Evolutionary conservation across 1,140 invertebrate genomes (phyloP).

Genomic region (Plectrocnemia conspersa): DNA sequence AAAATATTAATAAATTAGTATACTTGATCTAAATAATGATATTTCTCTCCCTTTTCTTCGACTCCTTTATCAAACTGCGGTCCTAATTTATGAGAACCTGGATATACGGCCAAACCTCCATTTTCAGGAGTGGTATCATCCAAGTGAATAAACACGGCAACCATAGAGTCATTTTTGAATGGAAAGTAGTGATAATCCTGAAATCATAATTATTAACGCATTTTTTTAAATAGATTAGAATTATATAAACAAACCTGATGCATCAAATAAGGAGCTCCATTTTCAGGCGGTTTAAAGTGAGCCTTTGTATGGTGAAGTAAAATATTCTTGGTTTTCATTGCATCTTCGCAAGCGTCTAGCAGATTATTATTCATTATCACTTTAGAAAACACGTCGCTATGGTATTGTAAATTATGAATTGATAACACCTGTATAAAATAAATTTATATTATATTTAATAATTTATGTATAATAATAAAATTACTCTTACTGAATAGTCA

Average conservation of each 20-base stretch:
- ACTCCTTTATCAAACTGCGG: conserved; percentile 53
- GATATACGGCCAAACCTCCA: conserved; percentile 59
- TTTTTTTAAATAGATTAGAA: neutral
- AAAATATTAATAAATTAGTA: neutral
- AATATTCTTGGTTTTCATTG: conserved; percentile 56
- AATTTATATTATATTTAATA: conserved; percentile 5
- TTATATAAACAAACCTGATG: conserved; percentile 45
- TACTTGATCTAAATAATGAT: conserved; percentile 55
- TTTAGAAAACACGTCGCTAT: conserved; percentile 53
- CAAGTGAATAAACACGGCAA: conserved; percentile 59
- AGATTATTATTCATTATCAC: conserved; percentile 53
- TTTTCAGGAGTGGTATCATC: conserved; percentile 57
- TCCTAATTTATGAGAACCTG: conserved; percentile 59
- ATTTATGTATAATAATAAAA: conserved; percentile 8
- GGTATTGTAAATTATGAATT: conserved; percentile 58
- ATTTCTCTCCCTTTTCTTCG: conserved; percentile 43
- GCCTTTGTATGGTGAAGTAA: conserved; percentile 61
- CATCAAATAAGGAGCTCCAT: conserved; percentile 60
- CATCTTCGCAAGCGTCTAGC: conserved; percentile 54
- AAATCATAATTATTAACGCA: conserved; percentile 3
- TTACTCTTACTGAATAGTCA: conserved; percentile 44
- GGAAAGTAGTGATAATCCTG: conserved; percentile 64
- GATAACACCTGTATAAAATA: conserved; percentile 46
- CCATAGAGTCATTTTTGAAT: conserved; percentile 57
- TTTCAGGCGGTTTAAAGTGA: conserved; percentile 58